A percentile compares a stretch with the other conserved stretches of the same genome.
Conservation (phyloP, 2,888 invertebrate species). For the Crioceris asparagi region DNA sequence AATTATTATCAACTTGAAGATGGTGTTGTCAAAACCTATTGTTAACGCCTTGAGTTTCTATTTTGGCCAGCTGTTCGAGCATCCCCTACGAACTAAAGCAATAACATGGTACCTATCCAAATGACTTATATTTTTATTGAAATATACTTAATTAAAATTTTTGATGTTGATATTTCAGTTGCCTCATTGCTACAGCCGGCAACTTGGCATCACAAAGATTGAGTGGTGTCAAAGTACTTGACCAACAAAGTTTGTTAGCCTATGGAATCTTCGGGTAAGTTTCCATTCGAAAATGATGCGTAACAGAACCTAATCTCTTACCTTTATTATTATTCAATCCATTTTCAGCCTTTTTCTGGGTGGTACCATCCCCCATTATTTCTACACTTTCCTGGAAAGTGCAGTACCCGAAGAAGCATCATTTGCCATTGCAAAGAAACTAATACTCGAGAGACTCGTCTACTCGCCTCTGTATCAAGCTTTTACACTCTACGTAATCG, state of each 20-base stretch:
- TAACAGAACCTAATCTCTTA: background rate
- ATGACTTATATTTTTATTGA: too few relatives aligned
- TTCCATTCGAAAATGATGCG: background rate
- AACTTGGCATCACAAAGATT: slow-evolving; percentile 64
- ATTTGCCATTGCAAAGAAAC: slow-evolving; percentile 43
- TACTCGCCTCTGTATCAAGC: slow-evolving; percentile 66
- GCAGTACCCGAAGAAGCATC: slow-evolving; percentile 46
- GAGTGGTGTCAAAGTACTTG: slow-evolving; percentile 50
- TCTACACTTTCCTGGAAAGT: slow-evolving; percentile 54
- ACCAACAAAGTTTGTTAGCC: slow-evolving; percentile 56
- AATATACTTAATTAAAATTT: too few relatives aligned
- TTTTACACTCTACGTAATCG: slow-evolving; percentile 61
- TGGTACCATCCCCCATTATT: slow-evolving; percentile 68
- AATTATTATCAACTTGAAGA: too few relatives aligned
- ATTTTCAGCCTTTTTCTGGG: slow-evolving; percentile 60
- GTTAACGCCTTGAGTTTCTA: slow-evolving; percentile 59
- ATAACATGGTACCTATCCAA: slow-evolving; percentile 74
- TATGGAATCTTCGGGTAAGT: slow-evolving; percentile 67
- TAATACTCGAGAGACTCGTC: slow-evolving; percentile 60
- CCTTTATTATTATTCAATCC: background rate
- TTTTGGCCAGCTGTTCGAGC: slow-evolving; percentile 61
- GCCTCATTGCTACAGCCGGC: slow-evolving; percentile 58
- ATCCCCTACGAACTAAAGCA: slow-evolving; percentile 69
- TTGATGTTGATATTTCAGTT: slow-evolving; percentile 49
- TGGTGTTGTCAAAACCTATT: slow-evolving; percentile 63